A percentile compares a stretch with the other conserved stretches of the same genome.
phyloP scores from a whole-genome alignment of 1,140 invertebrate species.

The Drosophila rufa region DNA sequence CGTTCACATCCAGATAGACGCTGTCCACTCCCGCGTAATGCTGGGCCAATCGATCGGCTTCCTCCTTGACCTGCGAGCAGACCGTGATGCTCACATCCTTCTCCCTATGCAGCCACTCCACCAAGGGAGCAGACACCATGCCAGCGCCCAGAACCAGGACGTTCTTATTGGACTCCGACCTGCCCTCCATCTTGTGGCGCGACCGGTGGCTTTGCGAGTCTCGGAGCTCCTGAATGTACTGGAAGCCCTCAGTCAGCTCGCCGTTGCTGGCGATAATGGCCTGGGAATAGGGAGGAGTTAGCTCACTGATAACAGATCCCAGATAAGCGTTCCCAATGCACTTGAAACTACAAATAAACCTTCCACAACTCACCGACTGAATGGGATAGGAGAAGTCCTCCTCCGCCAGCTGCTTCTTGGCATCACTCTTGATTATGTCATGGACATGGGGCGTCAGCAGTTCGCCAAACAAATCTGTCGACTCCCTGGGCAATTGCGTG shows the following conservation, averaged over 20 bases:
- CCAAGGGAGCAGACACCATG: slow-evolving; percentile 95
- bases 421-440: slow-evolving; percentile 97
- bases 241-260: slow-evolving; percentile 94
- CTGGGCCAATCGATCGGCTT: slow-evolving; percentile 92
- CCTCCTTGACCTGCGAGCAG: slow-evolving; percentile 94
- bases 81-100: slow-evolving; percentile 93
- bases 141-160: slow-evolving; percentile 98
- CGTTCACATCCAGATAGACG: slow-evolving; percentile 92
- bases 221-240: slow-evolving; percentile 97
- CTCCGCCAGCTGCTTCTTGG: slow-evolving; percentile 92
- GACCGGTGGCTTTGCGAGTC: slow-evolving; percentile 86
- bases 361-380: slow-evolving; percentile 89
- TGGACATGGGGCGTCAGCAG: slow-evolving; percentile 94
- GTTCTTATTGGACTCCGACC: slow-evolving; percentile 86
- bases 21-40: slow-evolving; percentile 92
- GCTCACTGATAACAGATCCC: slow-evolving; percentile 18
- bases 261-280: slow-evolving; percentile 99
- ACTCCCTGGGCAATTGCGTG: slow-evolving; percentile 98
- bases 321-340: slow-evolving; percentile 20
- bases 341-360: background rate
- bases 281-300: slow-evolving; percentile 84
- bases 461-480: slow-evolving; percentile 99
- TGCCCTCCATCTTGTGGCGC: slow-evolving; percentile 87
- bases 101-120: slow-evolving; percentile 96
- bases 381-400: slow-evolving; percentile 92